Evolutionary conservation across 2,888 invertebrate species (phyloP).

Genomic region (Nephrotoma guestfalica): DNA sequence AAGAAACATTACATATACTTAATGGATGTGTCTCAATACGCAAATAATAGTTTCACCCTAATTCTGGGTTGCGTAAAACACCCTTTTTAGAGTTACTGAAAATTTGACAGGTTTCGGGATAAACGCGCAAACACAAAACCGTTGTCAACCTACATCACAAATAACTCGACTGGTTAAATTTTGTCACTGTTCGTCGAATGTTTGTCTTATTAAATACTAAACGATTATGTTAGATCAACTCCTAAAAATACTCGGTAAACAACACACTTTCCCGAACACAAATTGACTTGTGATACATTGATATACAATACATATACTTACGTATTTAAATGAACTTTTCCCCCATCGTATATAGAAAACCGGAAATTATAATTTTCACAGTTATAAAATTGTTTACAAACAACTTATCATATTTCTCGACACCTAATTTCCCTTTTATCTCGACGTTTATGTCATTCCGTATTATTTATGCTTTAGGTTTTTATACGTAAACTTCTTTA

Average conservation of each 20-base stretch:
- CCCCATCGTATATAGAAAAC: not conserved
- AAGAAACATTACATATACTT: too few relatives aligned
- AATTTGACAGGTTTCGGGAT: too few relatives aligned
- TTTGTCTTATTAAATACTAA: not conserved
- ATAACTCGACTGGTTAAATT: not conserved
- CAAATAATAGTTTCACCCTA: too few relatives aligned
- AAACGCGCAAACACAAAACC: too few relatives aligned
- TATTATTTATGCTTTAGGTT: not conserved
- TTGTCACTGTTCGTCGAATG: not conserved
- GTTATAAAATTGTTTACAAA: not conserved
- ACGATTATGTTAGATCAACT: not conserved
- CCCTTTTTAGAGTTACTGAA: too few relatives aligned
- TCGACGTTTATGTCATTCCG: not conserved
- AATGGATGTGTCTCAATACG: too few relatives aligned
- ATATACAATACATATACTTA: not conserved
- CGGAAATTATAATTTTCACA: not conserved
- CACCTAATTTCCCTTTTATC: not conserved
- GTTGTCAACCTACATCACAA: too few relatives aligned
- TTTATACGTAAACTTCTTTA: not conserved
- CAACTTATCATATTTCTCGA: not conserved
- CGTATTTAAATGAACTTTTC: not conserved
- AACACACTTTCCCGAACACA: too few relatives aligned
- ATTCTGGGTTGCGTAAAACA: too few relatives aligned
- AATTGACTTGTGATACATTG: too few relatives aligned
- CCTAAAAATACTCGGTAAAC: not conserved